Percentiles rank a stretch among this genome's conserved stretches.
phyloP scores from a whole-genome alignment of 2,113 vertebrate species.

The Scomber scombrus region DNA sequence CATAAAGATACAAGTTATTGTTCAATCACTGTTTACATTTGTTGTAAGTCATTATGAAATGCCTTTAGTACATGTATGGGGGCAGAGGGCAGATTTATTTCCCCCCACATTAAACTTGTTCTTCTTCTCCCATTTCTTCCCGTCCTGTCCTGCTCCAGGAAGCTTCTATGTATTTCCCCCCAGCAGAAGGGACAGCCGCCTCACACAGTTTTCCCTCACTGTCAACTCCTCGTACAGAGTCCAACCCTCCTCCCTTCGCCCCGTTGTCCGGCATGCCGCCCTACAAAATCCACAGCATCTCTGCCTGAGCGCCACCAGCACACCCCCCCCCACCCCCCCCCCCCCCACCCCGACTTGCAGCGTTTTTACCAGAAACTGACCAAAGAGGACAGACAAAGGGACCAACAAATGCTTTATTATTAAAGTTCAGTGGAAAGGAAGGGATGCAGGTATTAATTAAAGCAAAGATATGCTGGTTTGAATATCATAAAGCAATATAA shows the following conservation, averaged over 20 bases:
- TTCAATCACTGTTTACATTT: background rate
- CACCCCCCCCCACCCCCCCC: no score
- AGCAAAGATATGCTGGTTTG: background rate
- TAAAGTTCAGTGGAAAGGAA: background rate
- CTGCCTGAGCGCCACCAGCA: slow-evolving; percentile 25
- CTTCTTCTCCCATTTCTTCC: background rate
- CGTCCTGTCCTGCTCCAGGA: slow-evolving; percentile 30
- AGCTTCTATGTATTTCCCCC: slow-evolving; percentile 11
- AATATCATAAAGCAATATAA: background rate
- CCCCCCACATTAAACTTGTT: no score
- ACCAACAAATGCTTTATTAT: background rate
- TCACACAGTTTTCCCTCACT: slow-evolving; percentile 27
- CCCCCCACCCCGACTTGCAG: background rate
- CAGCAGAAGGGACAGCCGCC: slow-evolving; percentile 2
- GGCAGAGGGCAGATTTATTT: background rate
- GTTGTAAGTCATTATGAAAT: background rate
- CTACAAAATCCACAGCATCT: slow-evolving; percentile 27
- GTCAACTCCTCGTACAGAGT: background rate
- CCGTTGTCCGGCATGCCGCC: slow-evolving; percentile 59
- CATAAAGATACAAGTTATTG: background rate
- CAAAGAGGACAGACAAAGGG: background rate
- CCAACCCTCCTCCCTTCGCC: slow-evolving; percentile 64
- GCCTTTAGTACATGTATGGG: background rate
- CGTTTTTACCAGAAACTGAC: background rate
- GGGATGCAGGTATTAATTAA: background rate